Conservation (phyloP, 2,888 invertebrate species). For the Tachina lurida region DNA sequence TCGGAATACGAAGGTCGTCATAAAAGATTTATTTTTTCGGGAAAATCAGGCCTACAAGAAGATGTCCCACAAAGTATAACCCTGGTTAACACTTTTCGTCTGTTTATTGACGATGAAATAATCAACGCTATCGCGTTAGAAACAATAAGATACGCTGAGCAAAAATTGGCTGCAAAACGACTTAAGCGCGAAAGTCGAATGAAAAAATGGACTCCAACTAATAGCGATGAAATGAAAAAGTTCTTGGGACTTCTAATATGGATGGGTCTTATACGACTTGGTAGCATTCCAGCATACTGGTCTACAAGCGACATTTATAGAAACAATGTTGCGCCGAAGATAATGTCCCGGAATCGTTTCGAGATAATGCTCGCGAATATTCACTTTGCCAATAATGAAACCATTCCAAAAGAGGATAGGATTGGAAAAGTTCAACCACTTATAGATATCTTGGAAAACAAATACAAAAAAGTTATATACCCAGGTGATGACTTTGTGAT, state of each 20-base stretch:
- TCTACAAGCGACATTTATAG: constrained; percentile 7
- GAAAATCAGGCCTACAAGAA: constrained; percentile 29
- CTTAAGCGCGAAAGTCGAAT: constrained; percentile 3
- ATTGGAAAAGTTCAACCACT: too few species aligned
- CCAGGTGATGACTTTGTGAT: too few species aligned
- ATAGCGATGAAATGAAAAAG: too few species aligned
- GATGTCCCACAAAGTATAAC: constrained; percentile 24
- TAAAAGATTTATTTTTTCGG: constrained; percentile 33
- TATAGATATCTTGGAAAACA: too few species aligned
- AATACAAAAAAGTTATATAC: too few species aligned
- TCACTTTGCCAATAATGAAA: constrained; percentile 23
- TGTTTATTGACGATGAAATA: constrained; percentile 29
- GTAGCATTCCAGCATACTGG: constrained; percentile 24
- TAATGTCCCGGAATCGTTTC: too few species aligned
- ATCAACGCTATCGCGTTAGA: constrained; percentile 18
- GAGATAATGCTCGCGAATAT: constrained; percentile 19
- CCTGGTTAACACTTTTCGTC: constrained; percentile 26
- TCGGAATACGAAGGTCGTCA: too few species aligned
- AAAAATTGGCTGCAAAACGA: constrained; percentile 12
- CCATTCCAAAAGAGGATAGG: constrained; percentile 1
- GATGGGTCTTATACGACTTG: constrained; percentile 17
- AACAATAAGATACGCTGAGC: constrained; percentile 17
- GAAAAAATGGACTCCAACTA: constrained; percentile 32
- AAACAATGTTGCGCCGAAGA: constrained; percentile 11
- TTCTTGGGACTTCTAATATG: constrained; percentile 13